Conservation (phyloP, 2,797 vertebrate species). For the Pangasius mekongensis region DNA sequence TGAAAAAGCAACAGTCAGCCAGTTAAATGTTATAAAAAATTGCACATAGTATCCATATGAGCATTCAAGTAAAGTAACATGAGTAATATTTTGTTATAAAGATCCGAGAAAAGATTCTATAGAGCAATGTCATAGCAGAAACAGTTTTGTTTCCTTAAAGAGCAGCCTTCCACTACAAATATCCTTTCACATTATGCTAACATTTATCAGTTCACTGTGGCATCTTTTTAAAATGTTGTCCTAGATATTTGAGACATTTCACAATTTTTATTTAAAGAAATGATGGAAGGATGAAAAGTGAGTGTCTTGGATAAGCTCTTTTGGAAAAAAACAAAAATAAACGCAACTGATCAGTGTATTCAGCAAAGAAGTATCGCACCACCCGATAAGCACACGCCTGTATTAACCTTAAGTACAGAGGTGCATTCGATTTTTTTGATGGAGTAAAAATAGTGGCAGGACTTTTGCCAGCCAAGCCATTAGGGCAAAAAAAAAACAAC, state of each 20-base stretch:
- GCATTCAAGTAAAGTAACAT: not conserved
- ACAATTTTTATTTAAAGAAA: not conserved
- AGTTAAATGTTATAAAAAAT: not conserved
- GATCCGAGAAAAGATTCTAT: not conserved
- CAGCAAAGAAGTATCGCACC: not conserved
- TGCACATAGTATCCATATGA: not conserved
- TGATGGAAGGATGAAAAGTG: not conserved
- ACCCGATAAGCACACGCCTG: conserved; percentile 14
- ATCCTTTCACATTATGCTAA: not conserved
- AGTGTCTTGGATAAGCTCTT: not conserved
- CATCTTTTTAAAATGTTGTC: not conserved
- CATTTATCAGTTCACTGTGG: not conserved
- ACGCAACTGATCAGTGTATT: not conserved
- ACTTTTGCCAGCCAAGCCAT: conserved; percentile 51
- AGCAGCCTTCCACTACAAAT: not conserved
- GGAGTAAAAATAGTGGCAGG: conserved; percentile 40
- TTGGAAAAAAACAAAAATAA: not conserved
- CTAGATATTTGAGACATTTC: not conserved
- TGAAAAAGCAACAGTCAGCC: not conserved
- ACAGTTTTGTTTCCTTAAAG: not conserved
- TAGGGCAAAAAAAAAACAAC: conserved; percentile 30
- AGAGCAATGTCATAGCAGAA: not conserved
- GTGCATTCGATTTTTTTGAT: conserved; percentile 48
- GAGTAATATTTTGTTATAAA: not conserved
- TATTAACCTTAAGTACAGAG: conserved; percentile 39